Base-by-base conservation (phyloP, 2,797 vertebrate genomes). In the Onychomys arenicola region DNA sequence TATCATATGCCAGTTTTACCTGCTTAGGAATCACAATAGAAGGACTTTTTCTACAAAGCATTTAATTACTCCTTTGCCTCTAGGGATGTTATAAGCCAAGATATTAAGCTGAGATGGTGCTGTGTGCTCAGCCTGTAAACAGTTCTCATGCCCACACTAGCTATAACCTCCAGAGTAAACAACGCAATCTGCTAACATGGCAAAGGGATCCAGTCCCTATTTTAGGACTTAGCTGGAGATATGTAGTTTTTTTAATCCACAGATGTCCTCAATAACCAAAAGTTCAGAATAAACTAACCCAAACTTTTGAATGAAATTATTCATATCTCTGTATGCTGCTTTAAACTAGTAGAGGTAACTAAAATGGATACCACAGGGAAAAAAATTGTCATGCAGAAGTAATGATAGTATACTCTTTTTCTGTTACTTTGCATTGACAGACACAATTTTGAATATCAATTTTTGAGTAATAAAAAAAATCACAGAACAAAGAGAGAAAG, bases 11-110 rank as follows among this genome's bases (percentile, higher is more conserved):
- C 92, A 43, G 75, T 84, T 89, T 94, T 76, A 95, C 69, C 93
- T 96, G 69, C 61, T 92, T 93, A 91, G 25, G 46, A 91, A 46
- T 89, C 89, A 97, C 63, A 96, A 71, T 89, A 87, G 86, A 96
- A 87, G 34, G 65, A 85, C 37, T 91, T 97, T 91, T 75, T 84
- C 34, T 52, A 81, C 85, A 91, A 96, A 96, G 12, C 34, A 95
- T 94, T 97, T 96, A 97, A 97, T 97, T 96, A 95, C 65, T 95
- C 95, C 65, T 91, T 94, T 96, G 89, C 92, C 92, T 90, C 81
- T 12, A 80, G 85, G 71, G 76, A 96, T 88, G 82, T 89, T 96
- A 84, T 65, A 92, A 90, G 65, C 92, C 80, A 87, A 96, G 82
- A 94, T 96, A 95, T 49, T 95, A 93, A 96, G 82, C 37, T 88